Percentiles rank a stretch among this genome's conserved stretches.
phyloP scores from a whole-genome alignment of 2,797 vertebrate species.

The Lophius americanus region DNA sequence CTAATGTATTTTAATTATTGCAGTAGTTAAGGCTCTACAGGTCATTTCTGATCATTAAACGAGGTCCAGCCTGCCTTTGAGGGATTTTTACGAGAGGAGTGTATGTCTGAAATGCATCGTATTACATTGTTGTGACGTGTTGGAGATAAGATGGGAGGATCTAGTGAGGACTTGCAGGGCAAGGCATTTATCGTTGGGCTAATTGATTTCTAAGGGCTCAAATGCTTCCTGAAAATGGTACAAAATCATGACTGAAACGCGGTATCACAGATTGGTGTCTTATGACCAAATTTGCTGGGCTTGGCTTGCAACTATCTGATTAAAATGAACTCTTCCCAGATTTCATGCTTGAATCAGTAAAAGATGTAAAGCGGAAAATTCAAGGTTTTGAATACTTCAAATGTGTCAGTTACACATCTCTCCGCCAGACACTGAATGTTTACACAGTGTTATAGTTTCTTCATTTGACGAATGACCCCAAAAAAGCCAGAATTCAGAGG shows the following conservation, averaged over 20 bases:
- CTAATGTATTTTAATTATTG: conserved; percentile 72
- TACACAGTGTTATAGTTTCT: conserved; percentile 4
- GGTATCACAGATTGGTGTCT: conserved; percentile 28
- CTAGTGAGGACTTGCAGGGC: conserved; percentile 36
- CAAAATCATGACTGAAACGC: conserved; percentile 23
- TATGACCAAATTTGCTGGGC: conserved; percentile 31
- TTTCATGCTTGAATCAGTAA: conserved; percentile 14
- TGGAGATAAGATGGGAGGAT: conserved; percentile 42
- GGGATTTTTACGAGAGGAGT: conserved; percentile 37
- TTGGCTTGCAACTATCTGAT: conserved; percentile 20
- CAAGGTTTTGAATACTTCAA: conserved; percentile 34
- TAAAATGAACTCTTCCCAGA: conserved; percentile 8
- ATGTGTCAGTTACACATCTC: conserved; percentile 39
- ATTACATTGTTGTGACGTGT: conserved; percentile 41
- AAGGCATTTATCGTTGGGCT: conserved; percentile 40
- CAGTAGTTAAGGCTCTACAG: conserved; percentile 46
- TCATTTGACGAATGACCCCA: conserved; percentile 28
- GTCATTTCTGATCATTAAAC: conserved; percentile 61
- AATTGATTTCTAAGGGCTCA: conserved; percentile 51
- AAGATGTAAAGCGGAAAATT: conserved; percentile 21
- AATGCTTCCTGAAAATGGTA: conserved; percentile 39
- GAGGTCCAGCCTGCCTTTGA: conserved; percentile 39
- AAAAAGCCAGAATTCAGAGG: conserved; percentile 17
- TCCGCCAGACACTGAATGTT: conserved; percentile 4
- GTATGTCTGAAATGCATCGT: conserved; percentile 30